These are phyloP conservation scores for Corvus hawaiiensis DNA, from an alignment of 2,113 vertebrate genomes.

Conservation along the genomic window DNA sequence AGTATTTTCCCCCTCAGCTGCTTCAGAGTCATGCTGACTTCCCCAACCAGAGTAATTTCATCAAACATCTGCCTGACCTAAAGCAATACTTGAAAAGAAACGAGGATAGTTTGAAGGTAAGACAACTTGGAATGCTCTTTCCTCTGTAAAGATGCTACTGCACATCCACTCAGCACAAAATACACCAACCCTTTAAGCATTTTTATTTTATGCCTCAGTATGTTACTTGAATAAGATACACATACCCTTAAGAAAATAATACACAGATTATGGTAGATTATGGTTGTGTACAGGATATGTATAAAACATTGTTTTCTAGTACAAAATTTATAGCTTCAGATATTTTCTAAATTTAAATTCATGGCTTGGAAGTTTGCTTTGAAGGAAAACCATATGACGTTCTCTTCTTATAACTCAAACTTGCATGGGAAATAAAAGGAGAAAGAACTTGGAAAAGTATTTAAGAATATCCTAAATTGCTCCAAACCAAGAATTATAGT, in stretches of 20 bases:
- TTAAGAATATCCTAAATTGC: not conserved
- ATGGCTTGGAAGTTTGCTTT: not conserved
- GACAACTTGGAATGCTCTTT: not conserved
- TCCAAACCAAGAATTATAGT: not conserved
- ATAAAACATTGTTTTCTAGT: not conserved
- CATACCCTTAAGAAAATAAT: not conserved
- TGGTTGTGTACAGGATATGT: not conserved
- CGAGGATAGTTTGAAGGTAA: not conserved
- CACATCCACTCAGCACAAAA: not conserved
- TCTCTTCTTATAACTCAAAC: not conserved
- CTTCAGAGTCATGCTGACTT: not conserved
- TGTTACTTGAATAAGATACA: not conserved
- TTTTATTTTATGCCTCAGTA: not conserved
- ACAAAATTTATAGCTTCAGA: not conserved
- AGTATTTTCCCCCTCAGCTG: not conserved
- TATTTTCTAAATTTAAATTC: not conserved
- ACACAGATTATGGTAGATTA: fast-evolving
- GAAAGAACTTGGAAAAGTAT: not conserved
- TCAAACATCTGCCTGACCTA: not conserved
- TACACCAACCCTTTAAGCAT: not conserved
- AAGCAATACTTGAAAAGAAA: not conserved
- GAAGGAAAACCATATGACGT: not conserved
- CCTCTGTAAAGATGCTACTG: not conserved
- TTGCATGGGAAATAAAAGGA: not conserved
- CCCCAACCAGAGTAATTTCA: not conserved